Percentiles rank a stretch among this genome's conserved stretches.
phyloP scores from a whole-genome alignment of 2,113 vertebrate species.

The Heterocephalus glaber region DNA sequence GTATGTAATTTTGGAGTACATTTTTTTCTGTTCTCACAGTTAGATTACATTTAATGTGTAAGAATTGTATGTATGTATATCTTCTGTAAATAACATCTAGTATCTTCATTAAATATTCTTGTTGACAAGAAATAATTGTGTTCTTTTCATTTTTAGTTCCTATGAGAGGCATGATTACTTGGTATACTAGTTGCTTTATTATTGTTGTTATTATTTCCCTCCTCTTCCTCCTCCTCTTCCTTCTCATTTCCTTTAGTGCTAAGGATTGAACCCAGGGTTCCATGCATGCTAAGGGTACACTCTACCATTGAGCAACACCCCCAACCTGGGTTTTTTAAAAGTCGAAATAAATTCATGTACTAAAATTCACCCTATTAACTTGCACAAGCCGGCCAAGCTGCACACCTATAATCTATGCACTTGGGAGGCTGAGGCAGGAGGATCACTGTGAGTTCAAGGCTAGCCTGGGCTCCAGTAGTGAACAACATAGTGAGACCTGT shows the following conservation, averaged over 20 bases:
- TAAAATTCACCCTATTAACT: neutral
- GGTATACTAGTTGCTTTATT: neutral
- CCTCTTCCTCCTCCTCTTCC: neutral
- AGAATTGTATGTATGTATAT: constrained; percentile 83
- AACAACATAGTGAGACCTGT: neutral
- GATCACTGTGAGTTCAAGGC: neutral
- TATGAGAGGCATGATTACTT: constrained; percentile 32
- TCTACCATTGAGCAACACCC: neutral
- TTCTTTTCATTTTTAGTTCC: constrained; percentile 72
- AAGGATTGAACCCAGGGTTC: neutral
- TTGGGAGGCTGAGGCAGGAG: neutral
- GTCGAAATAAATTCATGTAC: constrained; percentile 1
- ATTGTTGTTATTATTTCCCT: neutral
- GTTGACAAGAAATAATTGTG: constrained; percentile 72
- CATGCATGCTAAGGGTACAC: neutral
- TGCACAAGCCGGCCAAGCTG: neutral
- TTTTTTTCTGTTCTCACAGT: constrained; percentile 86
- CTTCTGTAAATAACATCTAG: constrained; percentile 89
- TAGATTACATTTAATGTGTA: constrained; percentile 85
- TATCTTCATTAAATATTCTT: constrained; percentile 88
- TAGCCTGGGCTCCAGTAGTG: no score
- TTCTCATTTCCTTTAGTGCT: neutral
- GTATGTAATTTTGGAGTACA: constrained; percentile 83
- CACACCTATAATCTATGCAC: neutral
- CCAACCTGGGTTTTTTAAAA: neutral